Evolutionary conservation across 2,113 vertebrate species (phyloP).

Genomic region (Calyptommatus sinebrachiatus): DNA sequence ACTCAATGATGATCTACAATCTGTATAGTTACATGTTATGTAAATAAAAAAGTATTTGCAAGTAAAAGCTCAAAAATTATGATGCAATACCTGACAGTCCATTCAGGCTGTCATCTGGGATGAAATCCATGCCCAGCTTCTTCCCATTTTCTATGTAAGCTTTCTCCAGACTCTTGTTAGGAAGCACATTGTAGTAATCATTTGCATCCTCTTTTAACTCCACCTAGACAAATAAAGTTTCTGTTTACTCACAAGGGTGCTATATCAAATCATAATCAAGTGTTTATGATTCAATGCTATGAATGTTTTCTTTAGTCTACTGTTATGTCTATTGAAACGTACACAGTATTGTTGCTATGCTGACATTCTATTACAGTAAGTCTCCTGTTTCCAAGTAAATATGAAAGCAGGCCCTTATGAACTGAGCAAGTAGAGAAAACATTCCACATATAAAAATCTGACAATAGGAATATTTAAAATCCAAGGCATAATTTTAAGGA

Average conservation of each 20-base stretch:
- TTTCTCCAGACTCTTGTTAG: slow-evolving; percentile 78
- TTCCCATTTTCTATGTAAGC: slow-evolving; percentile 81
- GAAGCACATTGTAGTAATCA: slow-evolving; percentile 83
- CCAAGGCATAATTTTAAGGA: not conserved
- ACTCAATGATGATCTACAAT: not conserved
- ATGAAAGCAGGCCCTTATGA: not conserved
- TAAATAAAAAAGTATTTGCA: not conserved
- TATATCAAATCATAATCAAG: not conserved
- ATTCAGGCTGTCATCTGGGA: slow-evolving; percentile 69
- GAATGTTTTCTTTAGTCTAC: not conserved
- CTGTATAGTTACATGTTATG: not conserved
- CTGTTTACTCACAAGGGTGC: not conserved
- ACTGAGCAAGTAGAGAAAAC: not conserved
- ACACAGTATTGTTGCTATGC: not conserved
- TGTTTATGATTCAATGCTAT: not conserved
- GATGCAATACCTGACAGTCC: slow-evolving; percentile 74
- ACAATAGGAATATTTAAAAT: not conserved
- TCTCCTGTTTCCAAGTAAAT: not conserved
- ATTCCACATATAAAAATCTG: not conserved
- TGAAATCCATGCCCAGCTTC: slow-evolving; percentile 81
- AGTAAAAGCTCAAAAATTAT: slow-evolving; percentile 1
- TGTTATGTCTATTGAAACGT: not conserved
- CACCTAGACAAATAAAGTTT: slow-evolving; percentile 68
- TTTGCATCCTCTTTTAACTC: slow-evolving; percentile 72
- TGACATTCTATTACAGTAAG: not conserved